Evolutionary conservation across 2,888 invertebrate genomes (phyloP), one percentile per base, ranked within the genome.

Genomic region (Trypoxylon attenuatum): DNA sequence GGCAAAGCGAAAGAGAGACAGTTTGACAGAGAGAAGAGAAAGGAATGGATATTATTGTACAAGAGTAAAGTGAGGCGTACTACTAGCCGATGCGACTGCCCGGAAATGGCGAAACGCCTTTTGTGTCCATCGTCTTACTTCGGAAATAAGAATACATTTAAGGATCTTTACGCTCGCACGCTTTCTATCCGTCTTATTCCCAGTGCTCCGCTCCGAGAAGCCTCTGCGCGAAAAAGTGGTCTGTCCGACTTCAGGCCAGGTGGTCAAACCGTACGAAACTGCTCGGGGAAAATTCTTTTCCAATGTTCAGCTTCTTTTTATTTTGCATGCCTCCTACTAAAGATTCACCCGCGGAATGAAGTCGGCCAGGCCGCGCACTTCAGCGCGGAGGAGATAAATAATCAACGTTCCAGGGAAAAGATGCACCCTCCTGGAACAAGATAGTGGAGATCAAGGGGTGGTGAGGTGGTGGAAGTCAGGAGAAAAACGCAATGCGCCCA

Each of bases 91-190:
- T 50, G 39, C 22, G 39, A 50, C 39, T 8, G 42, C 50, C 58
- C 55, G 19, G 49, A 29, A 22, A 61, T 18, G 29, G 52, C 33
- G 19, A 25, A 38, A 57, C 27, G 55, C 47, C 33, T n/a, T n/a
- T 33, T 13, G 53, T 61, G 57, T 68, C 58, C 58, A 49, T 65
- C 68, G 57, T 61, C 61, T 66, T 66, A 60, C 56, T 47, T 58
- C 53, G 62, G 54, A 68, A 61, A 69, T 73, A 73, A 78, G 69
- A 51, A 68, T 77, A 73, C 70, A 68, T 67, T 66, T 65, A 66
- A 75, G 65, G 65, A 75, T 77, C 78, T 84, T 83, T 83, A 83
- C 82, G 80, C 84, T 84, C 83, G 83, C 81, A 82, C 79, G 79
- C 76, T 76, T 76, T 73, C 71, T 65, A 49, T 62, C 60, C 67